Conservation (phyloP, 2,888 invertebrate species). For the Lasioglossum marginatum region DNA sequence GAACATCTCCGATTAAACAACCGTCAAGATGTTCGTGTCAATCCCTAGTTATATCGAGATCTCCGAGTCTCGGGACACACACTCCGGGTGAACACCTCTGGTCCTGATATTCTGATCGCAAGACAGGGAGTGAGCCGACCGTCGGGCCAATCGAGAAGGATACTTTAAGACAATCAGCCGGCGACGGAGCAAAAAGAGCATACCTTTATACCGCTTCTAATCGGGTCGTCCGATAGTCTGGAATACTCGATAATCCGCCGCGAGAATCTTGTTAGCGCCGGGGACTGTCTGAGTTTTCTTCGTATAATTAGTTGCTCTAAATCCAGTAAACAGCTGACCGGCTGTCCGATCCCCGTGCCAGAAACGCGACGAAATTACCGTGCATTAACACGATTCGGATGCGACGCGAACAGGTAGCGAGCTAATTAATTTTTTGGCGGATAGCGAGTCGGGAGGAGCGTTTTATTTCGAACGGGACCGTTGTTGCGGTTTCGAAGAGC, state of each 20-base stretch:
- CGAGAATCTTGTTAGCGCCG: constrained; percentile 44
- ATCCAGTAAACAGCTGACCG: constrained; percentile 24
- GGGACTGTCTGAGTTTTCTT: constrained; percentile 37
- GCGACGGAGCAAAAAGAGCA: constrained; percentile 19
- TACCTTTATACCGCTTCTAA: constrained; percentile 53
- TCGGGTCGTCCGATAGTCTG: constrained; percentile 32
- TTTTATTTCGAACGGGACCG: neutral
- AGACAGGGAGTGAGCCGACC: neutral
- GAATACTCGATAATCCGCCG: constrained; percentile 46
- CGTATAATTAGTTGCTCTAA: constrained; percentile 42
- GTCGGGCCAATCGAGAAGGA: neutral
- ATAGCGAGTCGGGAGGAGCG: neutral
- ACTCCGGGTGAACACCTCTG: neutral
- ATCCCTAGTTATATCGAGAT: neutral
- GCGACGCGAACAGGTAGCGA: neutral
- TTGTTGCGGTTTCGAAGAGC: neutral
- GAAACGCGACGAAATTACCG: constrained; percentile 3
- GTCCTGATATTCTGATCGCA: neutral
- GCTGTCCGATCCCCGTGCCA: constrained; percentile 9
- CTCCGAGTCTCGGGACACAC: neutral
- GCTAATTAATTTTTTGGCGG: neutral
- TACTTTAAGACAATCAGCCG: constrained; percentile 7
- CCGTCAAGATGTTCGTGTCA: neutral
- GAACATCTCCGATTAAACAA: neutral
- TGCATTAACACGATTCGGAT: neutral